phyloP scores from a whole-genome alignment of 1,140 invertebrate species.

The Drosophila pandora region DNA sequence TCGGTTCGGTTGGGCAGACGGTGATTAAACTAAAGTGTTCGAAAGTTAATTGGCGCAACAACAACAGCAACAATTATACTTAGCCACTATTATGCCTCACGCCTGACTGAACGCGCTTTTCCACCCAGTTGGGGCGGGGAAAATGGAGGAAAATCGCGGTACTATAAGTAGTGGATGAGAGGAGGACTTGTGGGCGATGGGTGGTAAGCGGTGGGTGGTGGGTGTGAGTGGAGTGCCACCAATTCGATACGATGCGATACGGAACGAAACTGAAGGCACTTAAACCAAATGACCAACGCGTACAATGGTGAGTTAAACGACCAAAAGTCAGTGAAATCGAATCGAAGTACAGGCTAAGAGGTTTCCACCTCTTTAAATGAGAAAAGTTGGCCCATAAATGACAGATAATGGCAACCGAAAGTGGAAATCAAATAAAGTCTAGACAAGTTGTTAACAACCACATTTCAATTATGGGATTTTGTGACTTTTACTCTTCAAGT shows the following conservation, averaged over 20 bases:
- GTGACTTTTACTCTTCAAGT: too few relatives aligned
- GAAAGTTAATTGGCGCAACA: constrained; percentile 77
- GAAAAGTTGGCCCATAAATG: constrained; percentile 42
- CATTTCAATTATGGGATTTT: constrained; percentile 16
- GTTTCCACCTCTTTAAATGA: constrained; percentile 22
- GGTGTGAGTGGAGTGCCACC: constrained; percentile 33
- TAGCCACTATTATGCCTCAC: constrained; percentile 69
- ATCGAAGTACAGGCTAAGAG: background rate
- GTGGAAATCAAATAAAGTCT: constrained; percentile 24
- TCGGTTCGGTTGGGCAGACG: constrained; percentile 53
- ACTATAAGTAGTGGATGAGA: background rate
- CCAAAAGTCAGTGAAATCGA: constrained; percentile 33
- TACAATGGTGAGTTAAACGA: constrained; percentile 51
- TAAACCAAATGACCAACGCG: constrained; percentile 55
- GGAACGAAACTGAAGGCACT: constrained; percentile 61
- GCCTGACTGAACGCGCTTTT: constrained; percentile 60
- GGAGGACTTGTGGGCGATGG: constrained; percentile 12
- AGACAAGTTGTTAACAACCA: constrained; percentile 3
- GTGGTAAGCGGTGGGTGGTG: background rate
- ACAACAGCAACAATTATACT: constrained; percentile 60
- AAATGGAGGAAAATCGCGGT: background rate
- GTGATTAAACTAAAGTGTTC: constrained; percentile 80
- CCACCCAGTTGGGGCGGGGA: background rate
- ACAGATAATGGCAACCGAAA: constrained; percentile 29
- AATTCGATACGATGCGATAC: constrained; percentile 50